Base-by-base conservation (phyloP, 2,113 vertebrate genomes). In the Poicephalus gulielmi region DNA sequence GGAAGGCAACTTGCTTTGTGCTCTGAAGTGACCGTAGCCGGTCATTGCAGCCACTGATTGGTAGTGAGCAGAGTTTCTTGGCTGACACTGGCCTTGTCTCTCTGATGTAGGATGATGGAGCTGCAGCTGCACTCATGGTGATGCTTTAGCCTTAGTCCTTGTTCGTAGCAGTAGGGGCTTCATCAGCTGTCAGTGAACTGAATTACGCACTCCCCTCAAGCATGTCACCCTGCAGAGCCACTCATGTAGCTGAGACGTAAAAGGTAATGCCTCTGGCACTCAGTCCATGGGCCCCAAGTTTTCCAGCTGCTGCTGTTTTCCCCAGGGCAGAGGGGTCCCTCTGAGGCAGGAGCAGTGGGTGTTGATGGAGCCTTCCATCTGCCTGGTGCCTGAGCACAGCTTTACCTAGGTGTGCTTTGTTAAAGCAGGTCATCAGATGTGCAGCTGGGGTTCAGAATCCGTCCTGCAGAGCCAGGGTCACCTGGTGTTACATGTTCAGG, bases 191-290 rank as follows among this genome's bases (percentile, higher is more conserved):
- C 57, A 59, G 57, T 7, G 55, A 59, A n/a, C 33, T 23, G 53
- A 57, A 41, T 68, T 35, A 18, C 6, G 43, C 62, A 17, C 25
- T 53, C 46, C 69, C 20, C n/a, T 19, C 4, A 17, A 41, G 68
- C 28, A 1, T 10, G 17, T 53, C 30, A 14, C 19, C 33, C 39
- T 62, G n/a, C 10, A 9, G 12, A 44, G 64, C 57, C 23, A 13
- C 44, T 90, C 0, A 0, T 0, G 0, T 44, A 28, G 59, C 67
- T 24, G 13, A 39, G 62, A 35, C 19, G 22, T 22, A 31, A 46
- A 52, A 53, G 41, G 30, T 31, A 17, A 41, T 11, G 46, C 62
- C 62, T 28, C 53, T 28, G 47, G 47, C 35, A 3, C 16, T 64
- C 43, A 4, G 16, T 17, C 3, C 17, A 0, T 9, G n/a, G 22